Base-by-base conservation (phyloP, 2,888 invertebrate species). In the Phrixothrix hirtus region DNA sequence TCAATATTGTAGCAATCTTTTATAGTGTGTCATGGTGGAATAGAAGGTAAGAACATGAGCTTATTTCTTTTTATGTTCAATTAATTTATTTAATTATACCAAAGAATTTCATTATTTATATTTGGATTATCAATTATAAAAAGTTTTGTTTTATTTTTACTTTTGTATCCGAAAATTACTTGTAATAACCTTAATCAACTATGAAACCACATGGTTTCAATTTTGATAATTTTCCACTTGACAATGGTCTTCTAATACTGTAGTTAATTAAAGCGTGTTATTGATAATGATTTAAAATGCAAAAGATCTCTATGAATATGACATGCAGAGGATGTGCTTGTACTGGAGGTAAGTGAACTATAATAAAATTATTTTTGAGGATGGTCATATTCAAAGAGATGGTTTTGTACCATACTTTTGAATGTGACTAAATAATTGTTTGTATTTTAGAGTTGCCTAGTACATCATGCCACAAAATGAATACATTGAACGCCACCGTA, bases 401-500 rank as follows among this genome's bases (percentile, higher is more conserved):
- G 60, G 55, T 55, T 32, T 55, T 49, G 31, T 30, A 12, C 43
- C 41, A 25, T 35, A 7, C 31, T 39, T 62, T 69, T 71, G 74
- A 74, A 74, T 75, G 68, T 74, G 75, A 58, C 67, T 57, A 59
- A 51, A 58, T 55, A 42, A 10, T 21, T 25, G n/a, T n/a, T n/a
- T n/a, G n/a, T 36, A 17, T 2, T 36, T 36, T 6, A 12, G 21
- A 17, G 10, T 14, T 14, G 4, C 3, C 4, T 1, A 16, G 3
- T 36, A 77, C 78, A 81, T 73, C 77, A 95, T 95, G 96, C 96
- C 96, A 73, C 99, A 99, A 83, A 99, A 99, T 85, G 99, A 99
- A 79, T 95, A 99, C 76, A 98, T 99, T 79, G 99, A 99, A 70
- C 87, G 97, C 59, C 95, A 96, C 77, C 88, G 92, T 72, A 99